These are phyloP conservation scores for Pogonomyrmex barbatus DNA, from an alignment of 1,140 invertebrate species.

Conservation along the genomic window DNA sequence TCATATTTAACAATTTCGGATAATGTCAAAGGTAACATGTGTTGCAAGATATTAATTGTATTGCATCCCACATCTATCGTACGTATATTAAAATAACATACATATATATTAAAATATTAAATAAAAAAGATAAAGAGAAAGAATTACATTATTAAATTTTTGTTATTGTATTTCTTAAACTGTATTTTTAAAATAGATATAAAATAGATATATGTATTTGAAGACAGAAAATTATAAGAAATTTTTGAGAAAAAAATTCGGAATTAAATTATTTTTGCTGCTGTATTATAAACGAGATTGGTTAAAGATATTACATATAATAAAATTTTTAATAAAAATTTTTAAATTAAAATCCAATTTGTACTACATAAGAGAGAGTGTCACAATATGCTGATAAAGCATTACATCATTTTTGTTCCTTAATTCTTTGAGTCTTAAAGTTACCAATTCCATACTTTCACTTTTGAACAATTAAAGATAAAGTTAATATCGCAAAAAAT, in stretches of 20 bases:
- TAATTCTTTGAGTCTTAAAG: neutral
- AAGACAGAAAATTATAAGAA: neutral
- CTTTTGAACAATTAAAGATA: neutral
- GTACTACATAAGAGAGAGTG: too few relatives aligned
- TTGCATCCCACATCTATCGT: neutral
- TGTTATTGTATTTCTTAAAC: neutral
- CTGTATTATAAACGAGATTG: neutral
- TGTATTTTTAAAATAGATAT: conserved; percentile 17
- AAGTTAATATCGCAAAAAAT: conserved; percentile 16
- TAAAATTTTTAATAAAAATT: neutral
- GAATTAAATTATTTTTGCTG: neutral
- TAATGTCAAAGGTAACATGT: neutral
- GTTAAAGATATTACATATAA: neutral
- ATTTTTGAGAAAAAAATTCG: neutral
- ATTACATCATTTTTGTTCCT: neutral
- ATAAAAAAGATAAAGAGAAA: too few relatives aligned
- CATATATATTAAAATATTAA: neutral
- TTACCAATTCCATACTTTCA: conserved; percentile 15
- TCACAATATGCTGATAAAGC: neutral
- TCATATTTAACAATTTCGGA: conserved; percentile 24
- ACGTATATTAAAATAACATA: too few relatives aligned
- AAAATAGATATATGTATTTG: neutral
- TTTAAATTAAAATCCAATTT: too few relatives aligned
- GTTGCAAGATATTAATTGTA: conserved; percentile 11
- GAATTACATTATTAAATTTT: neutral